These are phyloP conservation scores for Thera britannica DNA, from an alignment of 2,888 invertebrate species.

Conservation along the genomic window DNA sequence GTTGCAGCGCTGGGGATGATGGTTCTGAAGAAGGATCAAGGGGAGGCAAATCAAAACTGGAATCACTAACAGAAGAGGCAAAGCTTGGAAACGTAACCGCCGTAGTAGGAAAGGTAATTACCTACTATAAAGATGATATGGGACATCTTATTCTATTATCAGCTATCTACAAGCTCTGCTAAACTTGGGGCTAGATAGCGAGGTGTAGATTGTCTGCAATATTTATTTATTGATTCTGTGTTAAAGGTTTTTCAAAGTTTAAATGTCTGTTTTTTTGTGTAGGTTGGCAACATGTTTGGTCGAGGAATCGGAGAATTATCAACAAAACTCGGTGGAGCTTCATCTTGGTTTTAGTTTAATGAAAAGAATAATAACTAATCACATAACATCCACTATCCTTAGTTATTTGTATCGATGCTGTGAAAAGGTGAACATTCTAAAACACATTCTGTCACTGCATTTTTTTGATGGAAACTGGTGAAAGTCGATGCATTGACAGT, in stretches of 20 bases:
- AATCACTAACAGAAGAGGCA: conserved; percentile 82
- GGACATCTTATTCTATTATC: background rate
- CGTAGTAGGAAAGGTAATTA: conserved; percentile 89
- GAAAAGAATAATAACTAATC: conserved; percentile 50
- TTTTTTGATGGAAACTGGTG: conserved; percentile 17
- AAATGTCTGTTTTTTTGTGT: conserved; percentile 46
- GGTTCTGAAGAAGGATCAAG: conserved; percentile 83
- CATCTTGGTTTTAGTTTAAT: conserved; percentile 91
- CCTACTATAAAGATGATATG: background rate
- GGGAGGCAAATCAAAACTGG: conserved; percentile 77
- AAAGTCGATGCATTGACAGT: conserved; percentile 54
- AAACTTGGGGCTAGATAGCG: no score
- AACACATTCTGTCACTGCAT: conserved; percentile 59
- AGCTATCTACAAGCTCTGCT: no score
- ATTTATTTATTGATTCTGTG: no score
- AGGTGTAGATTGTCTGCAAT: no score
- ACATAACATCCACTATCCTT: conserved; percentile 45
- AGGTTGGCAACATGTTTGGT: conserved; percentile 95
- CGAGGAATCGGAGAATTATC: conserved; percentile 96
- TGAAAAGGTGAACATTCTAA: conserved; percentile 58
- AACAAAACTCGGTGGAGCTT: conserved; percentile 93
- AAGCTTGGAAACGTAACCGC: conserved; percentile 92
- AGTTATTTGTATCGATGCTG: conserved; percentile 61
- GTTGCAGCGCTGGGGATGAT: conserved; percentile 86
- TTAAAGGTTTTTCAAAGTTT: background rate